phyloP scores from a whole-genome alignment of 2,888 invertebrate genomes.

The Ennomos quercinarius region DNA sequence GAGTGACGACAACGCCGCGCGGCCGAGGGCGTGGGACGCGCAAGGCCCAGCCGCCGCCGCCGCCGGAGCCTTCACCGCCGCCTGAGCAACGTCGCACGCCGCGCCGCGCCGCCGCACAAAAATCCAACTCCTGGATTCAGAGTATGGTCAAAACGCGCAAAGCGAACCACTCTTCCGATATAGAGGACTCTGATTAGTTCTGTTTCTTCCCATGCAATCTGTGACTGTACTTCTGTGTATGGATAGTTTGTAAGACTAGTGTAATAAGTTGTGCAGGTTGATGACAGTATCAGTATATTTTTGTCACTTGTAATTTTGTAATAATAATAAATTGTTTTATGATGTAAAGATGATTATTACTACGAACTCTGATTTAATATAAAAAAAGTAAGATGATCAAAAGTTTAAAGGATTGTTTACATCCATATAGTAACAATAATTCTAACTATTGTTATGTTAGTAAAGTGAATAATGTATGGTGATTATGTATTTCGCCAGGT shows the following conservation, averaged over 20 bases:
- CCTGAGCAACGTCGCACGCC: conserved; percentile 69
- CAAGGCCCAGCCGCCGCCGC: conserved; percentile 52
- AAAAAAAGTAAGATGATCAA: too few species aligned
- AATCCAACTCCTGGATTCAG: conserved; percentile 66
- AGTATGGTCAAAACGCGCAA: conserved; percentile 56
- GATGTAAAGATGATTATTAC: too few species aligned
- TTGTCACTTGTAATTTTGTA: background rate
- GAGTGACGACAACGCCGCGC: conserved; percentile 38
- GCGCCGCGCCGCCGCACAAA: conserved; percentile 70
- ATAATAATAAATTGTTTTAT: background rate
- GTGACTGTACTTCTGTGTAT: background rate
- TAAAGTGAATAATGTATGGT: too few species aligned
- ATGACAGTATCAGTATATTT: too few species aligned
- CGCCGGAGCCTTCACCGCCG: conserved; percentile 54
- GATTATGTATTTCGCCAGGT: too few species aligned
- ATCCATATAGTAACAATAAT: too few species aligned
- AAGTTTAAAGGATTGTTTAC: too few species aligned
- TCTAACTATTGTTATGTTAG: too few species aligned
- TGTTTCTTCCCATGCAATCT: background rate
- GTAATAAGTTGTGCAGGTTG: too few species aligned
- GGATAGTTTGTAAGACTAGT: too few species aligned
- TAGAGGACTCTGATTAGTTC: conserved; percentile 66
- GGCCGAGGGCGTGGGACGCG: conserved; percentile 45
- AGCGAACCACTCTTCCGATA: conserved; percentile 63
- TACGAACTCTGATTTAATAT: too few species aligned